Evolutionary conservation across 2,113 vertebrate species (phyloP).

Genomic region (Megaptera novaeangliae): DNA sequence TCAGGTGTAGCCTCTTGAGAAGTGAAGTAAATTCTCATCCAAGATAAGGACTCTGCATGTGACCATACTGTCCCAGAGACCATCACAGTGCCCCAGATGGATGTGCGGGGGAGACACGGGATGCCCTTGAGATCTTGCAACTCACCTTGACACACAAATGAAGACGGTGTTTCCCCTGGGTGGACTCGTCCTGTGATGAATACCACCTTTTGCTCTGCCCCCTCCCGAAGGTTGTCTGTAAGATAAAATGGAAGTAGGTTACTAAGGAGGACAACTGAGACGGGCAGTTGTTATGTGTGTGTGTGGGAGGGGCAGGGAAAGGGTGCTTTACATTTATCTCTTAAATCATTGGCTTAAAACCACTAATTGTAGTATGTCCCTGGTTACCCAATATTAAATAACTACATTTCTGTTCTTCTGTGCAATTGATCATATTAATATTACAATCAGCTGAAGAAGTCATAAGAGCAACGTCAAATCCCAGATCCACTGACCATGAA

Average conservation of each 20-base stretch:
- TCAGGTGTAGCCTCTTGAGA: not conserved
- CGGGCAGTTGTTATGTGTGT: no score
- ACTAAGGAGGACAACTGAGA: not conserved
- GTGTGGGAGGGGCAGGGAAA: not conserved
- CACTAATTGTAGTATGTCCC: not conserved
- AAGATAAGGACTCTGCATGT: not conserved
- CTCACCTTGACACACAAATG: conserved; percentile 98
- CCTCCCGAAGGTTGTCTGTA: conserved; percentile 86
- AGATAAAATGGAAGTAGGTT: conserved; percentile 47
- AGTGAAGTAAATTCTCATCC: not conserved
- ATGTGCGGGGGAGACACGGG: accelerated
- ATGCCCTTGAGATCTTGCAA: not conserved
- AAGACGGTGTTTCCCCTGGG: conserved; percentile 96
- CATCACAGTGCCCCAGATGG: not conserved
- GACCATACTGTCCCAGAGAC: not conserved
- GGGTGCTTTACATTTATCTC: not conserved
- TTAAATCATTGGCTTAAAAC: not conserved
- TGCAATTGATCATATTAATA: not conserved
- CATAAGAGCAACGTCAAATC: not conserved
- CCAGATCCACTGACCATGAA: not conserved
- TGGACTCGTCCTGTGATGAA: conserved; percentile 97
- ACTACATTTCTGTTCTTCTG: not conserved
- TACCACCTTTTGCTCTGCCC: conserved; percentile 91
- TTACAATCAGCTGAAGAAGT: not conserved
- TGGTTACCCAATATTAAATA: not conserved